Conservation (phyloP, 2,888 invertebrate species). For the Cotesia congregata region DNA sequence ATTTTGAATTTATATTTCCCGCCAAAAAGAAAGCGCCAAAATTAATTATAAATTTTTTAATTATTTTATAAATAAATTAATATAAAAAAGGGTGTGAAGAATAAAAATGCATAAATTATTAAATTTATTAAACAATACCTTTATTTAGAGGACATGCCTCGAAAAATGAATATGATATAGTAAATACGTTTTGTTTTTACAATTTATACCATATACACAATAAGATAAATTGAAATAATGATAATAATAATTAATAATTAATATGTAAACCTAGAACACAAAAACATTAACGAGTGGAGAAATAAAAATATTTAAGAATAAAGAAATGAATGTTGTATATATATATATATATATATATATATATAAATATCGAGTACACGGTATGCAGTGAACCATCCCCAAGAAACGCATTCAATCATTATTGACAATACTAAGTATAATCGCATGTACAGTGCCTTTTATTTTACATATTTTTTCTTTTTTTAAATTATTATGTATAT, state of each 20-base stretch:
- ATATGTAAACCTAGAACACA: constrained; percentile 38
- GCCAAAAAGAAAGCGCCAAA: too few species aligned
- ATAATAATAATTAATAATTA: constrained; percentile 25
- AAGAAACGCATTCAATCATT: constrained; percentile 47
- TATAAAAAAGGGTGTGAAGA: not conserved
- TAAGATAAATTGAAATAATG: constrained; percentile 50
- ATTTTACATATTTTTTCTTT: constrained; percentile 42
- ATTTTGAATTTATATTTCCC: too few species aligned
- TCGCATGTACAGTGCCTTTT: constrained; percentile 55
- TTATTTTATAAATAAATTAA: not conserved
- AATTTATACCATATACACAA: constrained; percentile 64
- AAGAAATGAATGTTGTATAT: constrained; percentile 29
- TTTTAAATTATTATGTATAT: constrained; percentile 44
- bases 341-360: constrained; percentile 24
- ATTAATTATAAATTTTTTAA: too few species aligned
- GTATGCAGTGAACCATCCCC: constrained; percentile 55
- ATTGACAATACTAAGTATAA: constrained; percentile 52
- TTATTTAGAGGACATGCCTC: constrained; percentile 59
- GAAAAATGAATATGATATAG: constrained; percentile 63
- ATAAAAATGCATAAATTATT: constrained; percentile 62
- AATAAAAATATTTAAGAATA: constrained; percentile 26
- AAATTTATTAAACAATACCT: constrained; percentile 65
- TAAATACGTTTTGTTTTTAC: constrained; percentile 63
- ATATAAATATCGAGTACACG: constrained; percentile 53
- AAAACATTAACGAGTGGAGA: constrained; percentile 26